Evolutionary conservation across 2,113 vertebrate species (phyloP).

Genomic region (Psittacara wagleri): DNA sequence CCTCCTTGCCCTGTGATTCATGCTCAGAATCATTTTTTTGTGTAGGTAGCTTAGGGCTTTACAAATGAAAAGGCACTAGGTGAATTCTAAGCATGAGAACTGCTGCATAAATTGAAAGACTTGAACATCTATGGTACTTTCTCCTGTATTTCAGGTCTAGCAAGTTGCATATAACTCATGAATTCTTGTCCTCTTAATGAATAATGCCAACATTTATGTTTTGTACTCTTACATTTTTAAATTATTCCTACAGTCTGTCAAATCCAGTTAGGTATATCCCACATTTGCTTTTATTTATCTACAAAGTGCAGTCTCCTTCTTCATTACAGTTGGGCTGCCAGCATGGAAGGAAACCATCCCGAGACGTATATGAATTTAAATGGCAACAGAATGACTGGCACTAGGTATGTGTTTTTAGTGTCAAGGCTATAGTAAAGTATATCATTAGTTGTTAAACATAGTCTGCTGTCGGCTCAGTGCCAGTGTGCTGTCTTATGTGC

Average conservation of each 20-base stretch:
- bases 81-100: neutral
- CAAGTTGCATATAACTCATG: neutral
- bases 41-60: neutral
- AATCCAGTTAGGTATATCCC: slow-evolving; percentile 34
- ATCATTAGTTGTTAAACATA: slow-evolving; percentile 71
- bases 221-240: slow-evolving; percentile 26
- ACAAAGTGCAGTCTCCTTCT: slow-evolving; percentile 42
- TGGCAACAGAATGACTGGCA: slow-evolving; percentile 66
- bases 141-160: neutral
- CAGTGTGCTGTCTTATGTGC: neutral
- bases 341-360: slow-evolving; percentile 60
- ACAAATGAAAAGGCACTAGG: neutral
- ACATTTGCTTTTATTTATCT: slow-evolving; percentile 68
- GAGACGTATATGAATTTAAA: slow-evolving; percentile 55
- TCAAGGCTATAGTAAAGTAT: slow-evolving; percentile 67
- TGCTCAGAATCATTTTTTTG: neutral
- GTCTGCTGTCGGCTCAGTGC: slow-evolving; percentile 45
- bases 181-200: neutral
- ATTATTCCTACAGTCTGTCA: slow-evolving; percentile 37
- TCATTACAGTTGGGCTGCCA: slow-evolving; percentile 52
- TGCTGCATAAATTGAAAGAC: neutral
- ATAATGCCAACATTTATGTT: slow-evolving; percentile 25
- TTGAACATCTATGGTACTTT: neutral
- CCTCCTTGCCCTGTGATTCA: neutral
- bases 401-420: slow-evolving; percentile 65